Evolutionary conservation across 2,797 vertebrate genomes (phyloP).

Genomic region (Dryobates pubescens): DNA sequence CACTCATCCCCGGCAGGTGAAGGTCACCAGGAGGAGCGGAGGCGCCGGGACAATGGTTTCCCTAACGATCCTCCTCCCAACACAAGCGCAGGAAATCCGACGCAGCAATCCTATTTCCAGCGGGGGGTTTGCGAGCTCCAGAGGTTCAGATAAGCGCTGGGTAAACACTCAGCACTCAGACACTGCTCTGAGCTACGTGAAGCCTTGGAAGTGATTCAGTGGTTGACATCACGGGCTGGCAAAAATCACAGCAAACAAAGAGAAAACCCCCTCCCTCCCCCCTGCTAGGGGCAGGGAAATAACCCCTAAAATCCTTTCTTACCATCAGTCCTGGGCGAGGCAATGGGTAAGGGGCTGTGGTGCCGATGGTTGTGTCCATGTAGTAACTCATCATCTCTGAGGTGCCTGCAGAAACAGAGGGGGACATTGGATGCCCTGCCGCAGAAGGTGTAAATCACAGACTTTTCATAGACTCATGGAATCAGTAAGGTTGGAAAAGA

Average conservation of each 20-base stretch:
- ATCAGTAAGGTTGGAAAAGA: no score
- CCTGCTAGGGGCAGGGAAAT: neutral
- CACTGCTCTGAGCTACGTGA: neutral
- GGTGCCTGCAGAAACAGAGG: constrained; percentile 58
- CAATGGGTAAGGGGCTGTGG: constrained; percentile 80
- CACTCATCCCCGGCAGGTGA: neutral
- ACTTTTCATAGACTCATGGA: no score
- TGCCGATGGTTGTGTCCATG: constrained; percentile 85
- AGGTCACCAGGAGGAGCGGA: neutral
- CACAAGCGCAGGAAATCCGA: constrained; percentile 25
- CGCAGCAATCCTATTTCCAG: neutral
- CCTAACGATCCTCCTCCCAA: neutral
- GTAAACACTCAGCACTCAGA: neutral
- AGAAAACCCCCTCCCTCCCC: neutral
- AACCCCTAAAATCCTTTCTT: constrained; percentile 45
- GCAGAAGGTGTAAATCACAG: neutral
- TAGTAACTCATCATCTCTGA: constrained; percentile 90
- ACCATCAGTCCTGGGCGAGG: constrained; percentile 85
- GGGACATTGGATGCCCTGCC: neutral
- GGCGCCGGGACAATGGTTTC: neutral
- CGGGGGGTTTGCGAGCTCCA: neutral
- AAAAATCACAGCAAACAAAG: neutral
- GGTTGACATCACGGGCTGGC: neutral
- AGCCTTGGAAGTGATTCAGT: neutral
- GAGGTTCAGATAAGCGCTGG: neutral